Evolutionary conservation across 2,888 invertebrate species (phyloP).

Genomic region (Ochropleura plecta): DNA sequence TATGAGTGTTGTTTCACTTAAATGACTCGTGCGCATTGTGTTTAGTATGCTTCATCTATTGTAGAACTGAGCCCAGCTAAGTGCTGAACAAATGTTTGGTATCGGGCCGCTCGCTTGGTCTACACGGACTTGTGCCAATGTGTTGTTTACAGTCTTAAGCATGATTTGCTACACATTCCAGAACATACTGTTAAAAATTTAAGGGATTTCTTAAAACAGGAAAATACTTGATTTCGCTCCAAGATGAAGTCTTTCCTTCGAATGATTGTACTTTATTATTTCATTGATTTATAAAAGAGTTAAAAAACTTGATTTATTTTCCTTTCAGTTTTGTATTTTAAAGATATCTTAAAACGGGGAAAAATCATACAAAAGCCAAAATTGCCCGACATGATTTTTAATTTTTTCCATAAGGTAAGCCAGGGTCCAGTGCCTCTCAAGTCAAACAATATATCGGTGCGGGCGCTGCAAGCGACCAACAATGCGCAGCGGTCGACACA

Average conservation of each 20-base stretch:
- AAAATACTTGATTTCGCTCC: not conserved
- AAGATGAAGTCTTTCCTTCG: not conserved
- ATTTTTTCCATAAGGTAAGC: conserved; percentile 67
- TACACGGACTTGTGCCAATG: conserved; percentile 44
- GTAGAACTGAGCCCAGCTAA: conserved; percentile 58
- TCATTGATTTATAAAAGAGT: not conserved
- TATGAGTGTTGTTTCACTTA: conserved; percentile 38
- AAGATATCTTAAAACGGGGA: not conserved
- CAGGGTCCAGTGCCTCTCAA: conserved; percentile 70
- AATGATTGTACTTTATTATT: not conserved
- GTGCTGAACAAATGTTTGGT: conserved; percentile 71
- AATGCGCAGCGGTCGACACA: conserved; percentile 82
- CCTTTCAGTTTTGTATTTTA: not conserved
- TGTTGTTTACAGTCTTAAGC: conserved; percentile 30
- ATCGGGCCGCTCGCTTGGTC: conserved; percentile 56
- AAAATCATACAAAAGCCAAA: conserved; percentile 11
- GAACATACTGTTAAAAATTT: not conserved
- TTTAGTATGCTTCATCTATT: conserved; percentile 5
- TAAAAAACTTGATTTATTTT: not conserved
- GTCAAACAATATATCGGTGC: conserved; percentile 77
- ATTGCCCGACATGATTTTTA: conserved; percentile 39
- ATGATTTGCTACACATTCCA: conserved; percentile 21
- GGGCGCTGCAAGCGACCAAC: conserved; percentile 78
- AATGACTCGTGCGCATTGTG: conserved; percentile 52
- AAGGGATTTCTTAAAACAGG: not conserved